Evolutionary conservation across 2,113 vertebrate species (phyloP), one percentile per base, ranked within the genome.

Genomic region (Cheirogaleus medius): DNA sequence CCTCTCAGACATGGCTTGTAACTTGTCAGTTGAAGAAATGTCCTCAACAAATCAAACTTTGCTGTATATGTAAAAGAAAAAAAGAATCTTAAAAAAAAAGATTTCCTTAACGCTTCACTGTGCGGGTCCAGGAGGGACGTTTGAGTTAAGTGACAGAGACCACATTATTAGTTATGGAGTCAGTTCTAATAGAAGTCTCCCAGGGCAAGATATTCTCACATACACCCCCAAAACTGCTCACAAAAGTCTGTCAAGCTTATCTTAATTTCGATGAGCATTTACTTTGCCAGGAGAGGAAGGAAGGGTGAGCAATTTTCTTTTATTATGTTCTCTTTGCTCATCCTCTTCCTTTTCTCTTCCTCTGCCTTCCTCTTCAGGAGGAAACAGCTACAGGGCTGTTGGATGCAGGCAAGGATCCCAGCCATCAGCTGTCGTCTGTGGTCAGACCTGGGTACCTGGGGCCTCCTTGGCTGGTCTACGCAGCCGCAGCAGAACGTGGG

Each of bases 31-130:
- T 97, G 97, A 90, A 98, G 98, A 98, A 98, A 98, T 87, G 98
- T 96, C 96, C 98, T 97, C 97, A 98, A 98, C 98, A 99, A 98
- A 98, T 99, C 98, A 98, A 98, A 98, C 97, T 98, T 98, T 98
- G 97, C 97, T 93, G 97, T 98, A 94, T 97, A 95, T 90, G 77
- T 97, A 97, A 8, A 80, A 97, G 97, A 97, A 90, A 7, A 97
- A 93, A 97, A 97, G 1, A 96, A 96, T n/a, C n/a, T 13, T 12
- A 18, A 95, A 97, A 95, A 0, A 34, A 88, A 23, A 87, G 91
- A 98, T 98, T 98, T 98, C 87, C 97, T 98, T 99, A 98, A 99
- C 98, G 98, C 98, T 99, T 99, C 98, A 98, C 98, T 98, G 98
- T 99, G 93, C 37, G 77, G 97, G 98, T 93, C 97, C 98, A 98